Evolutionary conservation across 2,113 vertebrate species (phyloP).

Genomic region (Gadus macrocephalus): DNA sequence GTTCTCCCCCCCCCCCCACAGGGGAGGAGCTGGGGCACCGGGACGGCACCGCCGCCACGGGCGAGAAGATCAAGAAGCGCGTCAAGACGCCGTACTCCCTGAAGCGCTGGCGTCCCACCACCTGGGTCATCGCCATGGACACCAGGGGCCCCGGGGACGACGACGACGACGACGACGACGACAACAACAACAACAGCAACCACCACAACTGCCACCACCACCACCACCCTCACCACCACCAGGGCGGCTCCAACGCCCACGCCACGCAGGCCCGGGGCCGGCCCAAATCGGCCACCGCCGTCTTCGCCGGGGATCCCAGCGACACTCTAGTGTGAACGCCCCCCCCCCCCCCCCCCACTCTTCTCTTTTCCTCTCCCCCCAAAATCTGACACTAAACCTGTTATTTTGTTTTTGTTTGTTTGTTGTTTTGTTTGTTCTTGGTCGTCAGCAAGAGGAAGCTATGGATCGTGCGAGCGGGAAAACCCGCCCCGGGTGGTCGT

Average conservation of each 20-base stretch:
- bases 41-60: slow-evolving; percentile 74
- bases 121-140: slow-evolving; percentile 95
- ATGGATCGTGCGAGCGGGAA: background rate
- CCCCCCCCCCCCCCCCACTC: slow-evolving; percentile 7
- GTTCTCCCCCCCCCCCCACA: slow-evolving; percentile 56
- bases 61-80: slow-evolving; percentile 97
- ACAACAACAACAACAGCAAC: slow-evolving; percentile 14
- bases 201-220: slow-evolving; percentile 20
- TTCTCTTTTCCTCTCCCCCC: no score
- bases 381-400: slow-evolving; percentile 11
- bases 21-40: slow-evolving; percentile 74
- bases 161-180: background rate
- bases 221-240: background rate
- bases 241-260: background rate
- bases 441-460: slow-evolving; percentile 59
- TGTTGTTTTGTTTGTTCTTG: slow-evolving; percentile 1
- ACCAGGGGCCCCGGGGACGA: slow-evolving; percentile 81
- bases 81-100: slow-evolving; percentile 98
- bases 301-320: slow-evolving; percentile 79
- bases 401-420: slow-evolving; percentile 20
- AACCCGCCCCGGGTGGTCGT: background rate
- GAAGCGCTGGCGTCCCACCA: slow-evolving; percentile 94
- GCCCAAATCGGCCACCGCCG: slow-evolving; percentile 90
- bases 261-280: slow-evolving; percentile 59
- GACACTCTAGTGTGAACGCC: slow-evolving; percentile 84